These are phyloP conservation scores for Myxocyprinus asiaticus DNA, from an alignment of 2,113 vertebrate species.

Conservation along the genomic window DNA sequence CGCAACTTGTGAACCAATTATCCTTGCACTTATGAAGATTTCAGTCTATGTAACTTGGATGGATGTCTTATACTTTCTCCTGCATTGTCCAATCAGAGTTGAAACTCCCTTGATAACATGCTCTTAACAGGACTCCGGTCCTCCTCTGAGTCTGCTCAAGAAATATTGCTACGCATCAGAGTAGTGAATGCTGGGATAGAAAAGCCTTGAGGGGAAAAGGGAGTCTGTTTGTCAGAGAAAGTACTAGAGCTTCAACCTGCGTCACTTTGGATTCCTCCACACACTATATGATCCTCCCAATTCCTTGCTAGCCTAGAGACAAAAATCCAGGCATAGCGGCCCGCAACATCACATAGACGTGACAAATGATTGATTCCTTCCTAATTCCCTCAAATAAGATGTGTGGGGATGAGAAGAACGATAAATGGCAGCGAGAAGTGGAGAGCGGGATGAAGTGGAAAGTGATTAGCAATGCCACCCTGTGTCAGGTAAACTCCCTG, in stretches of 20 bases:
- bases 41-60: not conserved
- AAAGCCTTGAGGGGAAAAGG: slow-evolving; percentile 51
- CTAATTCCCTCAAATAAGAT: slow-evolving; percentile 86
- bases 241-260: slow-evolving; percentile 74
- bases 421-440: slow-evolving; percentile 67
- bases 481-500: slow-evolving; percentile 84
- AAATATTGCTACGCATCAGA: slow-evolving; percentile 45
- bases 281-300: slow-evolving; percentile 64
- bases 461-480: slow-evolving; percentile 84
- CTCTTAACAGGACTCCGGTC: slow-evolving; percentile 21
- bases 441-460: slow-evolving; percentile 63
- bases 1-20: slow-evolving; percentile 8
- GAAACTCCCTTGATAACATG: slow-evolving; percentile 9
- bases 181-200: slow-evolving; percentile 25
- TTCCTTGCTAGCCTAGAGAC: slow-evolving; percentile 61
- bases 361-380: slow-evolving; percentile 84
- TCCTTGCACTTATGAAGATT: not conserved
- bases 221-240: slow-evolving; percentile 70
- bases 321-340: slow-evolving; percentile 59
- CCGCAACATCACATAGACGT: slow-evolving; percentile 61
- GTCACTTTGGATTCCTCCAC: slow-evolving; percentile 77
- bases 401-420: slow-evolving; percentile 57
- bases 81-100: slow-evolving; percentile 22
- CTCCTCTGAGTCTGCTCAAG: slow-evolving; percentile 8
- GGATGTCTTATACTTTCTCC: not conserved